Evolutionary conservation across 2,888 invertebrate species (phyloP).

Genomic region (Trypoxylon attenuatum): DNA sequence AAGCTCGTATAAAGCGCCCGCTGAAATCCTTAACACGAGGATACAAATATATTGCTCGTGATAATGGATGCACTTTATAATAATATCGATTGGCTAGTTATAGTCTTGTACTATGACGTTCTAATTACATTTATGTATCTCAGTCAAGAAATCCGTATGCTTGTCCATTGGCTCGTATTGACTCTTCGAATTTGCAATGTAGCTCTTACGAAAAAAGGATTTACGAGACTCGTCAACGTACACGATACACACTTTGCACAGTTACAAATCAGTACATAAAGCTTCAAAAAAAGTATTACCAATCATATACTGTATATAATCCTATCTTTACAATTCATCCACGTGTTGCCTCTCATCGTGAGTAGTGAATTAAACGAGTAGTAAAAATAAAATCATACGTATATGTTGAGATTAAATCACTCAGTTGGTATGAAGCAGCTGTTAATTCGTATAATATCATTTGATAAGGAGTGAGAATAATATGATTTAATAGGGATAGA

Average conservation of each 20-base stretch:
- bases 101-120: conserved; percentile 36
- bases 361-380: conserved; percentile 25
- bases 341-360: conserved; percentile 35
- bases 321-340: conserved; percentile 49
- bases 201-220: neutral
- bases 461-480: neutral
- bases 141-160: conserved; percentile 18
- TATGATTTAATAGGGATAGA: neutral
- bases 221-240: neutral
- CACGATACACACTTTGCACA: conserved; percentile 15
- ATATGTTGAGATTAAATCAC: conserved; percentile 24
- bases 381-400: conserved; percentile 39
- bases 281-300: conserved; percentile 23
- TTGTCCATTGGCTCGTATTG: conserved; percentile 20
- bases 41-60: conserved; percentile 20
- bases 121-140: conserved; percentile 33
- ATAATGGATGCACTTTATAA: conserved; percentile 9
- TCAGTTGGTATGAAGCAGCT: conserved; percentile 41
- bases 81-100: conserved; percentile 32
- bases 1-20: conserved; percentile 17
- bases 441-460: neutral
- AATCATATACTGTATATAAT: conserved; percentile 35
- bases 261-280: conserved; percentile 20
- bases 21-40: conserved; percentile 23
- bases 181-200: conserved; percentile 16